Base-by-base conservation (phyloP, 2,113 vertebrate species). In the Petrocephalus zakoni region DNA sequence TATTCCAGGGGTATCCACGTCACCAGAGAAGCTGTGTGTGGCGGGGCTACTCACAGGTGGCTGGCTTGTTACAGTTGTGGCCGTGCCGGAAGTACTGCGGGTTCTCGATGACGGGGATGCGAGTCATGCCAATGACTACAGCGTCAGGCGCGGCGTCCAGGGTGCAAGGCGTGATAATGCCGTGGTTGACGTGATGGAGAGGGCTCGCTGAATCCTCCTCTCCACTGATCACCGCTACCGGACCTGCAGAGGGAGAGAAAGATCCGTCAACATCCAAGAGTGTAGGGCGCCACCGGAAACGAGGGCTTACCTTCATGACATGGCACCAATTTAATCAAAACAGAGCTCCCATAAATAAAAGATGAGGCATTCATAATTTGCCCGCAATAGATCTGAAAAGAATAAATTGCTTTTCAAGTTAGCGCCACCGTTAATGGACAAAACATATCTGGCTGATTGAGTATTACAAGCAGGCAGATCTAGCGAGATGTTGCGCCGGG, bases 41-140 rank as follows among this genome's bases (percentile, higher is more conserved):
- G 4, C 0, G 10, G 56, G 22, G 55, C 55, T 88, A 97, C 98
- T 98, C 94, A 99, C 98, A 98, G 0, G 98, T 99, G 92, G 97
- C 93, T 61, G 97, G 96, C 92, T 99, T 99, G 93, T 96, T 97
- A 91, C 97, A 98, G 94, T 96, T 98, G 95, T 99, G 97, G 9
- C 97, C 97, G 72, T 99, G 97, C 17, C 97, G 96, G 95, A 99
- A 99, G 94, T 99, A 99, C 93, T 99, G 98, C 0, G 98, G 98
- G 90, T 99, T 99, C 94, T 99, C 98, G 0, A 99, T 99, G 91
- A 99, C 97, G 0, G 98, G 98, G 90, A 99, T 99, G 13, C 97
- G 95, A 1, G 97, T 98, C 98, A 99, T 98, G 87, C 98, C 98
- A 0, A 99, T 99, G 89, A 98, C 97, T 90, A 99, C 98, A 0